Base-by-base conservation (phyloP, 2,113 vertebrate genomes). In the Macaca fascicularis region DNA sequence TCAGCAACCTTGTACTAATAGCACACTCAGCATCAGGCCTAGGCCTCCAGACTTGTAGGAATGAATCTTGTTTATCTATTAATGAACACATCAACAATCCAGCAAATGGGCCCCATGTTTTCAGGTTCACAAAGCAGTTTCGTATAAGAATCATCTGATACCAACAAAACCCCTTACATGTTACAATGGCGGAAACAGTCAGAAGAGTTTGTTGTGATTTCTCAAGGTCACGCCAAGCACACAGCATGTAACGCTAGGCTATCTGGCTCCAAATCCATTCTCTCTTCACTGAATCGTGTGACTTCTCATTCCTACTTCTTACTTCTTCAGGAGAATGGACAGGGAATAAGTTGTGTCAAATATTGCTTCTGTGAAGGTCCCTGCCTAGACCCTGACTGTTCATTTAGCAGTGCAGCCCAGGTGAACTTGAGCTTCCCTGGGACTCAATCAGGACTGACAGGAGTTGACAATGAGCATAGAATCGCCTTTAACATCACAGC, bases 261-360 rank as follows among this genome's bases (percentile, higher is more conserved):
- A 20, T 64, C 27, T 40, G 52, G 59, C 40, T 83, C 48, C 79
- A 52, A 50, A 59, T 52, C 50, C 52, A 67, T 0, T 50, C 67
- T 69, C 20, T 88, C 38, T 25, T 20, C 11, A 2, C 10, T 27
- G 23, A 2, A 7, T 8, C 30, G 27, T 2, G 0, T 1, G 13
- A 8, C 13, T 10, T 69, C 27, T 87, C 23, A 8, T 84, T 90
- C 4, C 7, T 10, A 20, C 25, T n/a, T 5, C 35, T 79, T 40
- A 13, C 17, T 74, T 48, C 50, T 32, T 3, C 20, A 61, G 30
- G 6, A 76, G 52, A 78, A 64, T 23, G 30, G 35, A 61, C 3
- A 32, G 13, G 35, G 22, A 25, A 38, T 16, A 20, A 3, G 20
- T 23, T 85, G 32, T n/a, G 35, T 48, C 35, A 57, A 22, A 23